These are phyloP conservation scores for Nematopogon swammerdamellus DNA, from an alignment of 2,888 invertebrate genomes.

Conservation along the genomic window DNA sequence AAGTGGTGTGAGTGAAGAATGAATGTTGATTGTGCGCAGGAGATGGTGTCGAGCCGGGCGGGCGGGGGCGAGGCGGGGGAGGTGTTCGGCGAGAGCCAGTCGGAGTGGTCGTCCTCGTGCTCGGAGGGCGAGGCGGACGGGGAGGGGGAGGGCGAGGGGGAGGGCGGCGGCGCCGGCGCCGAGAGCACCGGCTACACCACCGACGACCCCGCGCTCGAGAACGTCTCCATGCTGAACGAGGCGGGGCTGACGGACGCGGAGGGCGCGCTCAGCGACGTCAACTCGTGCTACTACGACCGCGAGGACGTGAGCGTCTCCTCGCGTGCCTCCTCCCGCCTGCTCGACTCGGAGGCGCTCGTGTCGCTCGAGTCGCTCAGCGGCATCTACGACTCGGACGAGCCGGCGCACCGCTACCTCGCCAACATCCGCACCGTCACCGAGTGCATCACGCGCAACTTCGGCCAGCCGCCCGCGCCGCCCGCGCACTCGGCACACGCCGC, in stretches of 20 bases:
- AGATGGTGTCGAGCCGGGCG: too few species aligned
- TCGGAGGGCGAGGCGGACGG: constrained; percentile 50
- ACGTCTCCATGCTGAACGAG: constrained; percentile 81
- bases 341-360: constrained; percentile 73
- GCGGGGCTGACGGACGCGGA: constrained; percentile 85
- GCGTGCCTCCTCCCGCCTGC: constrained; percentile 76
- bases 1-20: too few species aligned
- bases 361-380: constrained; percentile 79
- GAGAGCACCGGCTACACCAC: constrained; percentile 83
- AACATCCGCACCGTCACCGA: constrained; percentile 75
- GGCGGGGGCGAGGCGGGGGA: too few species aligned
- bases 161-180: constrained; percentile 48
- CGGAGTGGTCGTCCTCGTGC: constrained; percentile 72
- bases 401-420: constrained; percentile 64
- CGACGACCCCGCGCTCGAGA: constrained; percentile 82
- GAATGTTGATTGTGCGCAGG: too few species aligned
- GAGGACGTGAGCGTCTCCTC: constrained; percentile 79
- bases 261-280: constrained; percentile 83
- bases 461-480: too few species aligned
- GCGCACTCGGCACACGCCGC: constrained; percentile 55
- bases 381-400: constrained; percentile 73
- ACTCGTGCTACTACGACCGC: constrained; percentile 73
- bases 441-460: constrained; percentile 73
- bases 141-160: constrained; percentile 29
- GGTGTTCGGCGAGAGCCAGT: constrained; percentile 66